Evolutionary conservation across 2,888 invertebrate genomes (phyloP), one percentile per base, ranked within the genome.

Genomic region (Conops quadrifasciatus): DNA sequence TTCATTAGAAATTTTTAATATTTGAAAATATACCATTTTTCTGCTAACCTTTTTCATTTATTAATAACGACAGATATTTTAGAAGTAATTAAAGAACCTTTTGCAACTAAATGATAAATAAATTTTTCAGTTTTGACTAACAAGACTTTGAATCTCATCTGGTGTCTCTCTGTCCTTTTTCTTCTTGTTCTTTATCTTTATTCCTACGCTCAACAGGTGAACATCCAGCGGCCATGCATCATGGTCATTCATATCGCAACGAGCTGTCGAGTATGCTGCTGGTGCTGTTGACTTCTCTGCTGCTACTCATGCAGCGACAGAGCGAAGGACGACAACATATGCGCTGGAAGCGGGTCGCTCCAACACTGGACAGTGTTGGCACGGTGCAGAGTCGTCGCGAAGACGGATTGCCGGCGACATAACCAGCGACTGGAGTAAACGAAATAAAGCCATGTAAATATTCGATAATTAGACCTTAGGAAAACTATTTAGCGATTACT

Each of bases 211-310:
- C 73, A 77, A 11, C 89, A 93, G 94, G 93, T 80, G 94, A 94
- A 88, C 93, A 93, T 84, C 94, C 94, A 79, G 94, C 93, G 71
- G 94, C 94, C 60, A 94, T 94, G 93, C 93, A 94, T 87, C 92
- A 93, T 79, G 91, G 92, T 64, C 88, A 78, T 71, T 80, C 80
- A 75, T 78, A 80, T 59, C 70, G 78, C n/a, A 79, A 24, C 15
- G 76, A 74, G 68, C 80, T 83, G 70, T 74, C 80, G 28, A 75
- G 77, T 70, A 62, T 79, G 43, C 72, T 81, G 63, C 74, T 84
- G 70, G 71, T 83, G 56, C 59, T 85, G 45, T 76, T 82, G 72
- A 76, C 81, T 36, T 78, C 80, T 73, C 76, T 81, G 72, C 63
- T 78, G 7, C 67, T 80, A 65, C 70, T 79, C 19, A 62, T 81